Base-by-base conservation (phyloP, 2,797 vertebrate genomes). In the Macroramphosus scolopax region DNA sequence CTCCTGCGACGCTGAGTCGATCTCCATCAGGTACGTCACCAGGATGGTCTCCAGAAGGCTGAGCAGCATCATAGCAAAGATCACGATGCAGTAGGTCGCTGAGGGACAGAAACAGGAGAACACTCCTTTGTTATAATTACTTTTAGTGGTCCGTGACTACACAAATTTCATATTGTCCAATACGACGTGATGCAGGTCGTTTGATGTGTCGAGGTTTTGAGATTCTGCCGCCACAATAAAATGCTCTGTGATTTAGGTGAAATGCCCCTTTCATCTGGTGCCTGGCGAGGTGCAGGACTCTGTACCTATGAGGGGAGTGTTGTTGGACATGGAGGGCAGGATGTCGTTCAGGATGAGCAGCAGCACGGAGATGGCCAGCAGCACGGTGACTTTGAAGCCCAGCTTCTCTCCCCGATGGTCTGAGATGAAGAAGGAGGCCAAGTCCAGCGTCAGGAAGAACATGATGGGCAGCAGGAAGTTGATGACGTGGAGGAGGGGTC, bases 291-390 rank as follows among this genome's bases (percentile, higher is more conserved):
- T 6, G 1, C 5, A 3, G 20, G n/a, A 2, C 3, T 2, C n/a
- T 11, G 39, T 79, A 92, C 92, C 92, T 77, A 93, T 92, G 36
- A 92, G 15, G 0, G 92, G 92, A 2, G 89, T 88, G 25, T 60
- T 52, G 74, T 88, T 81, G 64, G 92, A 91, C 52, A 89, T 90
- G 2, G 91, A 85, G 6, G 93, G 92, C 33, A 94, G 83, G 47
- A 89, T 92, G 37, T 93, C 90, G 5, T 90, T 89, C 14, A 94
- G 89, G 42, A 93, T 91, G 68, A 92, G 85, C 32, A 91, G 86
- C 51, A 94, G 78, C 46, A 94, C 90, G 2, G 92, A 92, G 61
- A 88, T 85, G 55, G 91, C 89, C 0, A 94, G 76, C 51, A 92
- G 84, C 39, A 93, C 80, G 0, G 92, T 92, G 8, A 93, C 82